Evolutionary conservation across 2,888 invertebrate genomes (phyloP).

Genomic region (Macropis europaea): DNA sequence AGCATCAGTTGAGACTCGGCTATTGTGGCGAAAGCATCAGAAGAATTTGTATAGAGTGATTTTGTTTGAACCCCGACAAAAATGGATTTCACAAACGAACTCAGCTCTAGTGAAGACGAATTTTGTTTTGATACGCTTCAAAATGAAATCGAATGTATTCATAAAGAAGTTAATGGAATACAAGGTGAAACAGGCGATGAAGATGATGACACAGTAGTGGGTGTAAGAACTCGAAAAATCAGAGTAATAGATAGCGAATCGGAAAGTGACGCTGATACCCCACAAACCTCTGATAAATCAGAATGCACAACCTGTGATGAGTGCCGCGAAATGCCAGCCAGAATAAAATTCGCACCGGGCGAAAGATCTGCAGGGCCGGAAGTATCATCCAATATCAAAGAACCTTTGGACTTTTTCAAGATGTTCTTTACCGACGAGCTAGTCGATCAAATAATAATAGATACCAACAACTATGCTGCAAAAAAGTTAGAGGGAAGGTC

Average conservation of each 20-base stretch:
- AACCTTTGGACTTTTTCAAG: constrained; percentile 16
- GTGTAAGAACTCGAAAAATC: constrained; percentile 17
- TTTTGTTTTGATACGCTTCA: constrained; percentile 7
- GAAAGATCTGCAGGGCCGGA: constrained; percentile 19
- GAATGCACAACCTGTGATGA: constrained; percentile 20
- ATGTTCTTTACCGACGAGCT: constrained; percentile 22
- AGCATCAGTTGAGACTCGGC: constrained; percentile 21
- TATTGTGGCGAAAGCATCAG: constrained; percentile 26
- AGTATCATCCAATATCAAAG: constrained; percentile 12
- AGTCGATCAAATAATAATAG: constrained; percentile 7
- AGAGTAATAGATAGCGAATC: constrained; percentile 18
- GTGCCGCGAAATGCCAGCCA: constrained; percentile 14
- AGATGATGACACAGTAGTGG: constrained; percentile 11
- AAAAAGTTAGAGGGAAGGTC: not conserved
- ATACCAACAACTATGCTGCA: not conserved
- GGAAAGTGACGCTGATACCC: constrained; percentile 4
- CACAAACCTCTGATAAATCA: constrained; percentile 20
- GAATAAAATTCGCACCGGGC: constrained; percentile 22
- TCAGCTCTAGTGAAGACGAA: constrained; percentile 26
- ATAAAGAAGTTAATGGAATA: constrained; percentile 5
- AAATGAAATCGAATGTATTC: constrained; percentile 6
- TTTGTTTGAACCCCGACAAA: constrained; percentile 24
- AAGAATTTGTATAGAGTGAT: constrained; percentile 29
- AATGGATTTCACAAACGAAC: constrained; percentile 28
- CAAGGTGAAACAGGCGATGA: constrained; percentile 9